Conservation (phyloP, 2,113 vertebrate species). For the Balaeniceps rex region DNA sequence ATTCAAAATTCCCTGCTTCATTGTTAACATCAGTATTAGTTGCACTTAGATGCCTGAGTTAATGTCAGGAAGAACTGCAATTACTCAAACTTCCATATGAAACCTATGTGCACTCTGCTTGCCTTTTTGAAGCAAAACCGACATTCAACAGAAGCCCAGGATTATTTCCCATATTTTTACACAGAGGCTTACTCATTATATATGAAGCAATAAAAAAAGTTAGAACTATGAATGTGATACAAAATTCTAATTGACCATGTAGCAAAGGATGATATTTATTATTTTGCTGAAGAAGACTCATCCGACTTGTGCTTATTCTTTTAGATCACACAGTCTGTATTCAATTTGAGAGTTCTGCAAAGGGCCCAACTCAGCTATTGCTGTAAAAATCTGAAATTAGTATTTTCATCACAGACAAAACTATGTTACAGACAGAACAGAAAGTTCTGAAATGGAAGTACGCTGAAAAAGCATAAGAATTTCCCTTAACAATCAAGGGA, state of each 20-base stretch:
- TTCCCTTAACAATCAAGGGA: neutral
- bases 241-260: neutral
- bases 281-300: neutral
- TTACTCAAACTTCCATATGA: neutral
- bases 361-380: neutral
- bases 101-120: neutral
- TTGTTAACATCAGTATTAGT: neutral
- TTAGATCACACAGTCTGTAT: neutral
- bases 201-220: neutral
- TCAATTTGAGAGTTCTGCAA: neutral
- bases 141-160: neutral
- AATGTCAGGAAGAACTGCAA: neutral
- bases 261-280: neutral
- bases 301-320: neutral
- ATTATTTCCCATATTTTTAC: neutral
- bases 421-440: neutral
- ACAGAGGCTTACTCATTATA: neutral
- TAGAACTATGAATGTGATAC: neutral
- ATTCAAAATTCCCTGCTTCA: slow-evolving; percentile 15
- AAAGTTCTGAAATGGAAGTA: neutral
- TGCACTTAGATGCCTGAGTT: neutral
- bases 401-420: neutral
- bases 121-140: neutral
- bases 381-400: neutral
- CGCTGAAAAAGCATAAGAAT: neutral